Evolutionary conservation across 2,797 vertebrate species (phyloP), one percentile per base, ranked within the genome.

Genomic region (Adelosebastes latens): DNA sequence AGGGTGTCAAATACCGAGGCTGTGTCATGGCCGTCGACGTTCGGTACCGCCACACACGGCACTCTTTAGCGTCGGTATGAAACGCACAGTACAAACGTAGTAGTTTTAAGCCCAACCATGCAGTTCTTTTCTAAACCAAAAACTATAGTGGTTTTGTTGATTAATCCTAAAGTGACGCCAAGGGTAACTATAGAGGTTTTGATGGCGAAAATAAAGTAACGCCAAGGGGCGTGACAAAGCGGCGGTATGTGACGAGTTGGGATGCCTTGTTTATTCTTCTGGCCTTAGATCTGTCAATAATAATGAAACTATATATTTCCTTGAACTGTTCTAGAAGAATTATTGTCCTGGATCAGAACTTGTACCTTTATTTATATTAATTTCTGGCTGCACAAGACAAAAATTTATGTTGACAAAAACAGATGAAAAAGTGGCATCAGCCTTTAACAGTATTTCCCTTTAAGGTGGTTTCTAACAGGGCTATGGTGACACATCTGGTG

Each of bases 401-500:
- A 20, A 52, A 46, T n/a, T 0, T 0, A 66, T 67, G 20, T 62
- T 65, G 22, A 62, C 25, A 13, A 72, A 55, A 72, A 29, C 5
- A 46, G 29, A 75, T 29, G n/a, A 29, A 77, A 64, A 80, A 52
- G 27, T 72, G 71, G 69, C 68, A 65, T 81, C 16, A 84, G 34
- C 20, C 75, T 87, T 75, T 74, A 32, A 71, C 5, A 68, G 83
- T 85, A 87, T 93, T 91, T 86, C 74, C 71, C 75, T 89, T 85
- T 64, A 69, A 60, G 29, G 4, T 49, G 76, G 56, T 63, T 24
- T 84, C 56, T 80, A 81, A 82, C 24, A 5, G 9, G 13, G 72
- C 16, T 75, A 13, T 70, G 42, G 24, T 74, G 36, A 65, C 10
- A 75, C 22, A 66, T 42, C 71, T 56, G 58, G 62, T 49, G 42